Percentiles rank a stretch among this genome's conserved stretches.
Conservation (phyloP, 1,140 invertebrate genomes). For the Daktulosphaira vitifoliae region DNA sequence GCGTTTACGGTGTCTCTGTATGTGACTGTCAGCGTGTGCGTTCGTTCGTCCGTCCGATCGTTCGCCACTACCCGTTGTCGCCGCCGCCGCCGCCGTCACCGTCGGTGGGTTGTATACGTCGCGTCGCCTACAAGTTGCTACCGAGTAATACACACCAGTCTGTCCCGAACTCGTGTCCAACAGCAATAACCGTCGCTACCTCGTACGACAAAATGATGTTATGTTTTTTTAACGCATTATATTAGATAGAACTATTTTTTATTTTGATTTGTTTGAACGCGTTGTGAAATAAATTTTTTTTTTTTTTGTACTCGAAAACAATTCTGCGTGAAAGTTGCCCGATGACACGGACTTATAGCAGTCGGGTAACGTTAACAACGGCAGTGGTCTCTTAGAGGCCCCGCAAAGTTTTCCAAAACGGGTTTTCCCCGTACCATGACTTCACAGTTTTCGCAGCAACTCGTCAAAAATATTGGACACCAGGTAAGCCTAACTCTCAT, state of each 20-base stretch:
- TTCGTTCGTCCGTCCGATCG: neutral
- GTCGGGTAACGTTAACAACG: neutral
- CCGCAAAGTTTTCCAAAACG: constrained; percentile 1
- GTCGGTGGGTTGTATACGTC: neutral
- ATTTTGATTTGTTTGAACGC: too few species aligned
- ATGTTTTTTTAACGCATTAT: too few species aligned
- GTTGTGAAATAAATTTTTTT: too few species aligned
- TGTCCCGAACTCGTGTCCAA: too few species aligned
- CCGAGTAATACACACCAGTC: too few species aligned
- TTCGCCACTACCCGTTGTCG: constrained; percentile 1
- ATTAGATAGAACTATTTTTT: too few species aligned
- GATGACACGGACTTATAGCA: too few species aligned
- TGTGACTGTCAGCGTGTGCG: neutral
- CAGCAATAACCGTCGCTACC: too few species aligned
- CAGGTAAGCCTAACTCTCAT: constrained; percentile 3
- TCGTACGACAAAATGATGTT: too few species aligned
- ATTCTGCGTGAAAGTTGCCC: too few species aligned
- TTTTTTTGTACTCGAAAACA: too few species aligned
- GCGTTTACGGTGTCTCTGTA: neutral
- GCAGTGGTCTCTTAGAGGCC: constrained; percentile 7
- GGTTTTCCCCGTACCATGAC: constrained; percentile 31
- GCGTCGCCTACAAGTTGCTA: too few species aligned
- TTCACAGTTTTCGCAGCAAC: constrained; percentile 30
- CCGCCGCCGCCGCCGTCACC: neutral
- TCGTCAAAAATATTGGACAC: constrained; percentile 27